Evolutionary conservation across 1,140 invertebrate species (phyloP).

Genomic region (Aphaenogaster floridana): DNA sequence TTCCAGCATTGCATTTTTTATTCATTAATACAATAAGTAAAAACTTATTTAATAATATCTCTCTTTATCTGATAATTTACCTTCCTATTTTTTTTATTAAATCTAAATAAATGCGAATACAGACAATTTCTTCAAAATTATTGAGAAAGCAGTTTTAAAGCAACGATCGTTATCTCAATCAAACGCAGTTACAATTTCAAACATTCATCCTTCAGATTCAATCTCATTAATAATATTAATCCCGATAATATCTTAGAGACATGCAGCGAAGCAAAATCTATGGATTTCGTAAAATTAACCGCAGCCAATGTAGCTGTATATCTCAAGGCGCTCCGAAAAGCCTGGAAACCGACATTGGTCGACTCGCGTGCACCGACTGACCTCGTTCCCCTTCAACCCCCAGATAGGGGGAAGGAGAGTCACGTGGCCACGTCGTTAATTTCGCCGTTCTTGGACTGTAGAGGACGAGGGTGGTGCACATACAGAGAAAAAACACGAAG

Average conservation of each 20-base stretch:
- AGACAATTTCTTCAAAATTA: neutral
- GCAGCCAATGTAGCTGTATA: conserved; percentile 35
- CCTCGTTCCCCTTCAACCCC: conserved; percentile 63
- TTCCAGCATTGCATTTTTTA: neutral
- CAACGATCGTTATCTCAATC: neutral
- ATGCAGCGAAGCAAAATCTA: conserved; percentile 16
- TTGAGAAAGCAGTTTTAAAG: neutral
- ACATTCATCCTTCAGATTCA: neutral
- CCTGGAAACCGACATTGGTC: conserved; percentile 67
- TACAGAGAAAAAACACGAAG: conserved; percentile 29
- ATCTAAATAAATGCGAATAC: neutral
- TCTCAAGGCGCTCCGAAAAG: conserved; percentile 54
- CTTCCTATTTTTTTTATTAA: neutral
- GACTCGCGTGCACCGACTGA: conserved; percentile 71
- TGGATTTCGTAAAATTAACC: conserved; percentile 29
- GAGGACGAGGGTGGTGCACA: neutral
- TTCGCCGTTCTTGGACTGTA: conserved; percentile 42
- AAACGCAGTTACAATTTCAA: neutral
- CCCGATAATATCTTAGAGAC: neutral
- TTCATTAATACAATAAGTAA: neutral
- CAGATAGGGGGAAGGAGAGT: conserved; percentile 33
- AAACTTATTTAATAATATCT: neutral
- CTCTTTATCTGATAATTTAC: neutral
- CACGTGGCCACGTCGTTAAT: conserved; percentile 71
- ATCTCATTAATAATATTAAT: neutral